Base-by-base conservation (phyloP, 2,113 vertebrate genomes). In the Melanerpes formicivorus region DNA sequence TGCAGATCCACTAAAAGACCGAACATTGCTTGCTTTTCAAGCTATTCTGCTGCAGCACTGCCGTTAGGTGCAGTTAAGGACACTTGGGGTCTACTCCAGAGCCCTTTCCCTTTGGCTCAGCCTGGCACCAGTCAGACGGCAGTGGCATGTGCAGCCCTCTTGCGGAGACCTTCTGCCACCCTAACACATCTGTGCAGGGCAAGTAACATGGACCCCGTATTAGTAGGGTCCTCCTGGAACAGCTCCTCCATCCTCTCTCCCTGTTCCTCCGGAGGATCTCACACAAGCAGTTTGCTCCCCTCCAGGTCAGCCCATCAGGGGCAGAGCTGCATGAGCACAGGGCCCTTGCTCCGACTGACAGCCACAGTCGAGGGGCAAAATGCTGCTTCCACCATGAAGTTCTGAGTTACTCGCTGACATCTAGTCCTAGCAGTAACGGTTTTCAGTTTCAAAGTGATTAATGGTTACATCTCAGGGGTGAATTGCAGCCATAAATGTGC, bases 111-210 rank as follows among this genome's bases (percentile, higher is more conserved):
- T 55, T 46, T 3, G 3, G 34, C 46, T 65, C 64, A 63, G 21
- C 11, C 2, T 2, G 3, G 46, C 15, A 18, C 5, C n/a, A 9
- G 82, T 7, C 3, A 7, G 37, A 55, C 32, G 66, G 40, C 55
- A 79, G 50, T 0, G 0, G 16, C 65, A 26, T 1, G 1, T 23
- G 14, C n/a, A 0, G 0, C 4, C 15, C 23, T 77, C 3, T 14
- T 44, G 17, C 2, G 0, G 10, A 44, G 56, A 22, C 21, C 52
- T 12, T 13, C 34, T 5, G 5, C 32, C 27, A 55, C 50, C 40
- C 13, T n/a, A 32, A 2, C 34, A 5, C 7, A 1, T 18, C 42
- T 3, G 8, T 18, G 0, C 8, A 3, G 32, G 50, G 19, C 7
- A 44, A 22, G 22, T 29, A 3, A 9, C 5, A 4, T 0, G 3